Percentiles rank a stretch among this genome's conserved stretches.
Conservation (phyloP, 1,140 invertebrate species). For the Acyrthosiphon pisum region DNA sequence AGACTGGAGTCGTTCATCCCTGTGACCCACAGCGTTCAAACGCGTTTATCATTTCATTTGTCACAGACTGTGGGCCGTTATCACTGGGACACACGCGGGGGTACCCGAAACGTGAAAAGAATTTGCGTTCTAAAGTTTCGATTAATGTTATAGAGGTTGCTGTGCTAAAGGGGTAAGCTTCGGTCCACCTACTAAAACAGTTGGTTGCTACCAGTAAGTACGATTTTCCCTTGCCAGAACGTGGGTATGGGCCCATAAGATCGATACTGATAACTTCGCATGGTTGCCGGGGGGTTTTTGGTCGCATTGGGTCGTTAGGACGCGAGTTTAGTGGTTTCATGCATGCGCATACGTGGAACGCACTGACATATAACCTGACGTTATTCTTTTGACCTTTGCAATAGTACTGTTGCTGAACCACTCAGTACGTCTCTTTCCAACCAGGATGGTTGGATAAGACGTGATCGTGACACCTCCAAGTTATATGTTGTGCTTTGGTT, state of each 20-base stretch:
- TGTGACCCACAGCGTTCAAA: not conserved
- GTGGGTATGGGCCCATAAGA: no score
- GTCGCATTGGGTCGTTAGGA: not conserved
- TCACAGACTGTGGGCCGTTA: not conserved
- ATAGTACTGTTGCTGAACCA: not conserved
- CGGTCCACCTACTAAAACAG: no score
- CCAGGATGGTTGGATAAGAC: not conserved
- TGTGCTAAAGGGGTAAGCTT: no score
- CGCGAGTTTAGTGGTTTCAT: no score
- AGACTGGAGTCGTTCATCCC: not conserved
- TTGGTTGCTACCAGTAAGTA: no score
- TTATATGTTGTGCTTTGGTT: not conserved
- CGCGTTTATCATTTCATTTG: not conserved
- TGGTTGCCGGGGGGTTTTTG: not conserved
- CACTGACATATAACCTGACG: no score
- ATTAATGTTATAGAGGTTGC: not conserved
- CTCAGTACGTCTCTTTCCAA: no score
- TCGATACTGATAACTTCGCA: no score
- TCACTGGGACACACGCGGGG: not conserved
- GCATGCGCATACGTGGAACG: no score
- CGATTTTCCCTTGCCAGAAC: no score
- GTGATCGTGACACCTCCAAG: not conserved
- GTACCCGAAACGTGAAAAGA: conserved; percentile 22
- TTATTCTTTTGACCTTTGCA: not conserved
- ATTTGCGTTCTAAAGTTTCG: not conserved